A percentile compares a stretch with the other conserved stretches of the same genome.
Conservation (phyloP, 2,113 vertebrate species). For the Calidris pygmaea region DNA sequence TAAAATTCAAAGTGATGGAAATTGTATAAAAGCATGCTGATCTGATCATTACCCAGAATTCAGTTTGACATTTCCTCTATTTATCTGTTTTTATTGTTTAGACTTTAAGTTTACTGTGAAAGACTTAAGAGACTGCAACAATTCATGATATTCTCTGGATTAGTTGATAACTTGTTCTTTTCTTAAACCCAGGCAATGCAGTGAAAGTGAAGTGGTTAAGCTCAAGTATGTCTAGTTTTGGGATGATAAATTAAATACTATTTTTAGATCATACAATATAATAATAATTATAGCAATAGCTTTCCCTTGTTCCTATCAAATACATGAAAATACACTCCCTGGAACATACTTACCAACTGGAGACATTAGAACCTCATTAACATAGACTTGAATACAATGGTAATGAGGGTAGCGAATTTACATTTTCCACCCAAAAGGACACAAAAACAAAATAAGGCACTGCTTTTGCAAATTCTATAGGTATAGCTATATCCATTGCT, state of each 20-base stretch:
- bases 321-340: not conserved
- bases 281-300: not conserved
- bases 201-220: not conserved
- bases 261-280: not conserved
- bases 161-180: slow-evolving; percentile 29
- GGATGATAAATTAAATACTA: slow-evolving; percentile 5
- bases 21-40: slow-evolving; percentile 90
- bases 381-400: not conserved
- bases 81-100: slow-evolving; percentile 75
- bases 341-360: not conserved
- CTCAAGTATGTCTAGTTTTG: not conserved
- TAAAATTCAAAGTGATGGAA: slow-evolving; percentile 97
- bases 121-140: slow-evolving; percentile 74
- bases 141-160: slow-evolving; percentile 39
- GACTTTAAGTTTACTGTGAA: slow-evolving; percentile 74
- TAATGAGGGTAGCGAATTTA: slow-evolving; percentile 16
- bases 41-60: slow-evolving; percentile 90
- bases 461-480: not conserved
- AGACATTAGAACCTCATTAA: slow-evolving; percentile 16
- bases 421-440: not conserved
- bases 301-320: not conserved
- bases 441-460: not conserved
- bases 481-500: not conserved
- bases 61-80: slow-evolving; percentile 73
- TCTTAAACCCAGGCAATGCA: not conserved